phyloP scores from a whole-genome alignment of 2,888 invertebrate species.

The Lasius platythorax region DNA sequence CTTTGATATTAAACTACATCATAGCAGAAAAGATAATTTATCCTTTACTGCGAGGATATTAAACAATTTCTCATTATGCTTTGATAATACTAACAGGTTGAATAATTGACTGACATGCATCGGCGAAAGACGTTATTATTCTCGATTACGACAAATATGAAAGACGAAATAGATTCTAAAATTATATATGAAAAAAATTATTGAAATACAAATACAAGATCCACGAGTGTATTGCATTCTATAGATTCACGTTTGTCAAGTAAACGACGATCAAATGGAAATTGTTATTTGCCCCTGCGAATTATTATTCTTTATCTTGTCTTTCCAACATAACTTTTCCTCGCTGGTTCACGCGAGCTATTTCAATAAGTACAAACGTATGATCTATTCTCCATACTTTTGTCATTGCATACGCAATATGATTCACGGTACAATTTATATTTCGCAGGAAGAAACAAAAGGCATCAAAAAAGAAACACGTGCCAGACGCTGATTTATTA shows the following conservation, averaged over 20 bases:
- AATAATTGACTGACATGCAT: background rate
- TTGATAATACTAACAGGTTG: background rate
- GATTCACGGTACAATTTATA: background rate
- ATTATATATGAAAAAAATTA: background rate
- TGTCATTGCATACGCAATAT: background rate
- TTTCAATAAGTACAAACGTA: conserved; percentile 4
- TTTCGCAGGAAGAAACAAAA: background rate
- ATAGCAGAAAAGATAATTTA: conserved; percentile 33
- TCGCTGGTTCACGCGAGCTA: background rate
- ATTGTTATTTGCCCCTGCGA: background rate
- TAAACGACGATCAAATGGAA: background rate
- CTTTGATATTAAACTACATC: conserved; percentile 28
- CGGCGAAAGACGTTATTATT: background rate
- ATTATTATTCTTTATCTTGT: conserved; percentile 5
- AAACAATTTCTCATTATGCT: conserved; percentile 23
- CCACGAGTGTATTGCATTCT: background rate
- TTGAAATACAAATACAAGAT: background rate
- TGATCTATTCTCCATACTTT: background rate
- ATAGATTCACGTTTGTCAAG: background rate
- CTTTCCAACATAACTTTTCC: background rate
- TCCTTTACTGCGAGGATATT: conserved; percentile 15
- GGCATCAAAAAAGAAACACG: background rate
- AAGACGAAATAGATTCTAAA: background rate
- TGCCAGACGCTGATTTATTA: background rate
- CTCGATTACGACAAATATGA: background rate